Conservation (phyloP, 2,888 invertebrate genomes). For the Himalopsyche japonica region DNA sequence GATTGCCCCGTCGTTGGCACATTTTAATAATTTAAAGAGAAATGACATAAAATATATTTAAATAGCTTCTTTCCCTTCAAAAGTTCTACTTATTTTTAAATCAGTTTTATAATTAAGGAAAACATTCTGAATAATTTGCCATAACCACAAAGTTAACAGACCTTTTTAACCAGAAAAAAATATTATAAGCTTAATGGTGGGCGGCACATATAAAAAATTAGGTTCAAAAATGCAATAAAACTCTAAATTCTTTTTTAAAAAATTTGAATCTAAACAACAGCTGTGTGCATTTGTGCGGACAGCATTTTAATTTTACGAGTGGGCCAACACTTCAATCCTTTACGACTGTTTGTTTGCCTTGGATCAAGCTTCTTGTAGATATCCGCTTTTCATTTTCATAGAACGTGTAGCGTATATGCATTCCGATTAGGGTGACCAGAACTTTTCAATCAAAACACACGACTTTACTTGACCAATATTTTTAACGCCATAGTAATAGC, state of each 20-base stretch:
- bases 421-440: too few species aligned
- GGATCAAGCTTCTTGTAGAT: conserved; percentile 29
- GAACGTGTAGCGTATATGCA: too few species aligned
- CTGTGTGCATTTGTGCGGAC: conserved; percentile 45
- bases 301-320: conserved; percentile 21
- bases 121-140: neutral
- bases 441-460: too few species aligned
- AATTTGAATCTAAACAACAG: conserved; percentile 42
- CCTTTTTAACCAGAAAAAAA: neutral
- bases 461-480: too few species aligned
- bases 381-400: neutral
- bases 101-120: neutral
- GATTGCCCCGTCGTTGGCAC: too few species aligned
- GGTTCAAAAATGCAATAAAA: conserved; percentile 11
- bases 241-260: conserved; percentile 5
- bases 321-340: conserved; percentile 42
- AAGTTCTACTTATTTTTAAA: too few species aligned
- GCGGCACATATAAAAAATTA: conserved; percentile 3
- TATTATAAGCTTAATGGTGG: neutral
- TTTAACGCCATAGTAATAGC: too few species aligned
- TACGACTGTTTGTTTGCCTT: conserved; percentile 46
- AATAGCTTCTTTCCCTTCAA: too few species aligned
- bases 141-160: conserved; percentile 11
- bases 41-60: too few species aligned
- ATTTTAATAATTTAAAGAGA: too few species aligned